Evolutionary conservation across 2,888 invertebrate species (phyloP), one percentile per base, ranked within the genome.

Genomic region (Digitonthophagus gazella): DNA sequence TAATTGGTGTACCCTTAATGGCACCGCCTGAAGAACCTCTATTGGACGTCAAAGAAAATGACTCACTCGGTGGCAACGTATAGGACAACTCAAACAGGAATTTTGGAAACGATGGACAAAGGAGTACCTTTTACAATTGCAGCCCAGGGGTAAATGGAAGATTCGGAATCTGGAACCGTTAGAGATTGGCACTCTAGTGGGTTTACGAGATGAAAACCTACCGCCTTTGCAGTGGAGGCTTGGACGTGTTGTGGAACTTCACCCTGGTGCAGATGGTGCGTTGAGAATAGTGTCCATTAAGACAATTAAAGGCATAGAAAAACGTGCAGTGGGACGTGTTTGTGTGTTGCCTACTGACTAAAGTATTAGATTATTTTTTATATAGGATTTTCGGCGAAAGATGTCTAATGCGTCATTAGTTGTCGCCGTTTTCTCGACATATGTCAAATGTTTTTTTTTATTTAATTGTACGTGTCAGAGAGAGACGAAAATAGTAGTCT

Each of bases 81-180:
- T 57, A 15, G 55, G 57, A 15, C 56, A 58, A 66, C n/a, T 66
- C 14, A 15, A 2, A n/a, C 66, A 66, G 18, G 18, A n/a, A n/a
- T 66, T 66, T 14, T 66, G 66, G 55, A n/a, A 57, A 16, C 66
- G 66, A 11, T 66, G 57, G 66, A 2, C 15, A 2, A 55, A 57
- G 15, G 66, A 66, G 56, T 66, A 66, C n/a, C 19, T 66, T 2
- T 8, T 15, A 11, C 2, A 58, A 6, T 16, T 66, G 5, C 66
- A n/a, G n/a, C n/a, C n/a, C n/a, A n/a, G n/a, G n/a, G n/a, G n/a
- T n/a, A n/a, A n/a, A n/a, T n/a, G n/a, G n/a, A n/a, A n/a, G n/a
- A n/a, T n/a, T n/a, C n/a, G n/a, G n/a, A n/a, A n/a, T n/a, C n/a
- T n/a, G n/a, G 18, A 61, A 61, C 61, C 15, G n/a, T 3, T 6